Evolutionary conservation across 2,113 vertebrate species (phyloP).

Genomic region (Pyxicephalus adspersus): DNA sequence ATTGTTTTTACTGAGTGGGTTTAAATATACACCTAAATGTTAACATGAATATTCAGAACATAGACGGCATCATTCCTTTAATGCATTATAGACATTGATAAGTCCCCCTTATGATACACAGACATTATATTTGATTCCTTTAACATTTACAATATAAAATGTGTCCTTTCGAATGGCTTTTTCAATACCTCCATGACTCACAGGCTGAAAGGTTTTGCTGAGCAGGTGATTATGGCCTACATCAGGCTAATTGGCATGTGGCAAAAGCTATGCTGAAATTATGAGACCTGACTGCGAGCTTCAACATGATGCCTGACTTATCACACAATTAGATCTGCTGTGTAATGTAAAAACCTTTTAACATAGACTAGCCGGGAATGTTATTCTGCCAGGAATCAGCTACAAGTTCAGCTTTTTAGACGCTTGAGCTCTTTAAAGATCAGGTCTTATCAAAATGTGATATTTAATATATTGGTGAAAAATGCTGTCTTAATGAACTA

Average conservation of each 20-base stretch:
- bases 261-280: background rate
- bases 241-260: slow-evolving; percentile 23
- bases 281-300: slow-evolving; percentile 5
- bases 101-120: too few relatives aligned
- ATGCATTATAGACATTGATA: too few relatives aligned
- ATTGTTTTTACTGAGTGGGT: too few relatives aligned
- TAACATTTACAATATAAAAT: too few relatives aligned
- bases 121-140: too few relatives aligned
- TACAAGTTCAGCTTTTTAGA: background rate
- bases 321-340: slow-evolving; percentile 18
- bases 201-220: slow-evolving; percentile 18
- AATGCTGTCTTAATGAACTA: too few relatives aligned
- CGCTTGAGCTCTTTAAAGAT: background rate
- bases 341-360: background rate
- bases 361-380: background rate
- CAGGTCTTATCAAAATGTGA: too few relatives aligned
- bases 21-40: too few relatives aligned
- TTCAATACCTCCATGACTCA: background rate
- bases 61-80: too few relatives aligned
- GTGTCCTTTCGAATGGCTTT: background rate
- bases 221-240: slow-evolving; percentile 32
- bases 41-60: too few relatives aligned
- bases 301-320: slow-evolving; percentile 12
- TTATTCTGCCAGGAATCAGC: background rate
- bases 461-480: too few relatives aligned